Evolutionary conservation across 1,140 invertebrate species (phyloP), one percentile per base, ranked within the genome.

Genomic region (Gonatopus flavifemur): DNA sequence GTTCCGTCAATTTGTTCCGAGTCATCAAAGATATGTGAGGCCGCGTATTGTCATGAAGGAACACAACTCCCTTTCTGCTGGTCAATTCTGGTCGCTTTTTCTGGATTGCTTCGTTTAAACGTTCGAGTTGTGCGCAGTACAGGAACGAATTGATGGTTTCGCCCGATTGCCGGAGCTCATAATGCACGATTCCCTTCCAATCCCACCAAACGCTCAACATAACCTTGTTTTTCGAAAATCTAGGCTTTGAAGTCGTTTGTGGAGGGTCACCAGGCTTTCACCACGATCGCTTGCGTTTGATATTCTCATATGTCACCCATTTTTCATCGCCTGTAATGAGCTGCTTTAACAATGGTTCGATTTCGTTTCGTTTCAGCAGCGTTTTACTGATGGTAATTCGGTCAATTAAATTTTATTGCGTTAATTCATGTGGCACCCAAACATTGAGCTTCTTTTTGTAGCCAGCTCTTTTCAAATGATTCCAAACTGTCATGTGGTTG

Each of bases 1-100:
- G 56, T 57, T 76, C 61, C 28, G 38, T 28, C 24, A 78, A 47
- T 50, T 63, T 66, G 44, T 58, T 43, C 4, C 24, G 51, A 19
- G 39, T 57, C 39, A 32, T 16, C 19, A 58, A 45, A 44, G 41
- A 45, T 24, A 28, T 43, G 33, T 40, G 37, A n/a, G 44, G 44
- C 22, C 30, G 7, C 6, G 33, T 15, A 15, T 36, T 36, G 13
- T 36, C 33, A 9, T 36, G 33, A 13, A 9, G 33, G 16, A 36
- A 28, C 25, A 28, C 25, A 7, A 28, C 25, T 7, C 25, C 25
- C 12, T 28, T 28, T 12, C 25, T 28, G 6, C 12, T 28, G 25
- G 25, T 12, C 25, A 28, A 28, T 28, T 28, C 25, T 7, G 25
- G 25, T n/a, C n/a, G n/a, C 13, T 61, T 58, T 25, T 51, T 16